These are phyloP conservation scores for Pachliopta kotzebuea DNA, from an alignment of 2,888 invertebrate species.

Conservation along the genomic window DNA sequence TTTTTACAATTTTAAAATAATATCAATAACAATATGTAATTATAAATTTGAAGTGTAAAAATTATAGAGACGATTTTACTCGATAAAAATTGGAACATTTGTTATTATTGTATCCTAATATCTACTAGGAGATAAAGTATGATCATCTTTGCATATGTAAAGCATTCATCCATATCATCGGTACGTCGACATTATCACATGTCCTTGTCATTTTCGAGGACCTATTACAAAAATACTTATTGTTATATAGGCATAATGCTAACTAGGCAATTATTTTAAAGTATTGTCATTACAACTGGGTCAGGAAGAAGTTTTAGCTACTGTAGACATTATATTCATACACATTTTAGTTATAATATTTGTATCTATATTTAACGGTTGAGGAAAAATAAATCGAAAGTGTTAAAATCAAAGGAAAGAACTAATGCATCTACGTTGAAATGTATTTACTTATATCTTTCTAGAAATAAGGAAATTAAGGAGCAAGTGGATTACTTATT, in stretches of 20 bases:
- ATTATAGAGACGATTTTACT: background rate
- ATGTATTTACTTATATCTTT: too few species aligned
- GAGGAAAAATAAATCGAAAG: too few species aligned
- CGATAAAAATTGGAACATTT: background rate
- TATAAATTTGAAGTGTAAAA: background rate
- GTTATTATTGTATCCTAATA: too few species aligned
- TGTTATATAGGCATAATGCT: background rate
- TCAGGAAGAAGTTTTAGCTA: too few species aligned
- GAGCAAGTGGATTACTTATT: too few species aligned
- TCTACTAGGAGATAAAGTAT: background rate
- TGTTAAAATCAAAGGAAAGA: too few species aligned
- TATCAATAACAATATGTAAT: background rate
- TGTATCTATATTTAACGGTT: too few species aligned
- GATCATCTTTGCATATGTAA: background rate
- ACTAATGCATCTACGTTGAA: too few species aligned
- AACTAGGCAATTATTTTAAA: background rate
- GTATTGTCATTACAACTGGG: background rate
- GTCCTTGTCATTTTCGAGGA: background rate
- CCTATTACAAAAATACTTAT: background rate
- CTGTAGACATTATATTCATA: too few species aligned
- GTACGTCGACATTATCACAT: constrained; percentile 3
- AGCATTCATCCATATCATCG: background rate
- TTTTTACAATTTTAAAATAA: background rate
- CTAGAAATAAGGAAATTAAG: too few species aligned
- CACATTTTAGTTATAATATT: too few species aligned